Base-by-base conservation (phyloP, 2,113 vertebrate species). In the Cyanoliseus patagonus region DNA sequence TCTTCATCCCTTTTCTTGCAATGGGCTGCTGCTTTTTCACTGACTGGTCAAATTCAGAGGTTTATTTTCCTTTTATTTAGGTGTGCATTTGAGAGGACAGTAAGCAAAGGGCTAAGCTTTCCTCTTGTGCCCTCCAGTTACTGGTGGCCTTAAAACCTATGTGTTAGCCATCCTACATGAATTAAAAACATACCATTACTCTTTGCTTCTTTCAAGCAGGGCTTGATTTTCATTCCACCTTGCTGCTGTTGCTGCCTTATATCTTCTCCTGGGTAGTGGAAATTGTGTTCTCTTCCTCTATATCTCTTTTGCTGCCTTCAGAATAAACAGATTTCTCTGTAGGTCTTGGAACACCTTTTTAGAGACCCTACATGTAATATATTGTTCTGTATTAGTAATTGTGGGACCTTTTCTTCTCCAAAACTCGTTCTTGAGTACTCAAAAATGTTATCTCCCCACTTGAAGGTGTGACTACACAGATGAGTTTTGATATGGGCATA, bases 101-200 rank as follows among this genome's bases (percentile, higher is more conserved):
- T 62, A 62, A 39, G 59, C 12, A 18, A 62, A 77, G 51, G 46
- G 27, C 44, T 80, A 35, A 46, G 35, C 27, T 35, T 55, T 30
- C 17, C 19, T 39, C 47, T 53, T 24, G 25, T 61, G 74, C 18
- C 18, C 24, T 70, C 13, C 9, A 14, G 0, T 84, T 69, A 51
- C 11, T 18, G 20, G 8, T 8, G 41, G 51, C 53, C 37, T 73
- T 79, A 23, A 0, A 2, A 9, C 30, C 6, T 24, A 1, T 24
- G 27, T 44, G 61, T 55, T 78, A 27, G 7, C 35, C 17, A 19
- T 52, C 23, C 8, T 18, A 64, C 3, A 4, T 6, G 6, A 41
- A 17, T 80, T 64, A 44, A 49, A 95, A 83, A 4, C 24, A 15
- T 62, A 37, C 10, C 4, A 2, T 78, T 86, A 53, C 28, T 16